Evolutionary conservation across 2,113 vertebrate genomes (phyloP).

Genomic region (Turdus rufiventris): DNA sequence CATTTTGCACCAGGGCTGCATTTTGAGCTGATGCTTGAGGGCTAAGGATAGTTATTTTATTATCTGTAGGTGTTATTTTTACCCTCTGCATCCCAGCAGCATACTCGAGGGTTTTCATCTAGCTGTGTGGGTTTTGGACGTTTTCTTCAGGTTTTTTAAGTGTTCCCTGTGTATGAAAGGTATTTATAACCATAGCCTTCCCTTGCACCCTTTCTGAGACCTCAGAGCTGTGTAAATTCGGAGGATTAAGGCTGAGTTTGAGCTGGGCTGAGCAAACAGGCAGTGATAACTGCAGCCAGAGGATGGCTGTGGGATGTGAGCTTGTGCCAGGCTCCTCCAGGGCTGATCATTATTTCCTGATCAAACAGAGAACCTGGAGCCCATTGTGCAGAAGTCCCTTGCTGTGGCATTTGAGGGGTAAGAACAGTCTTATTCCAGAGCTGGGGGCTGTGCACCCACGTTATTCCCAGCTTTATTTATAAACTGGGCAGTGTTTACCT

Average conservation of each 20-base stretch:
- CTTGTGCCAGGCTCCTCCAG: neutral
- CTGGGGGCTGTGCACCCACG: accelerated
- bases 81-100: neutral
- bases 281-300: neutral
- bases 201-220: neutral
- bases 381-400: neutral
- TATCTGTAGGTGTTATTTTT: neutral
- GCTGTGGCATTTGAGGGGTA: neutral
- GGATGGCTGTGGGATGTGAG: neutral
- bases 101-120: neutral
- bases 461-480: neutral
- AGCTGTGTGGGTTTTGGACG: neutral
- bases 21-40: neutral
- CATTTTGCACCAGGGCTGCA: neutral
- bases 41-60: neutral
- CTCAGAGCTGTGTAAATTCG: conserved; percentile 2
- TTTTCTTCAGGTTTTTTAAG: neutral
- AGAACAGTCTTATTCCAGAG: neutral
- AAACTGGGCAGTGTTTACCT: neutral
- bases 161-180: neutral
- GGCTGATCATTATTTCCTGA: neutral
- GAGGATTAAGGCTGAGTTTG: conserved; percentile 15
- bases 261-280: conserved; percentile 29
- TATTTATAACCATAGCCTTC: neutral
- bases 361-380: neutral